Base-by-base conservation (phyloP, 2,888 invertebrate species). In the Chydorus sphaericus region DNA sequence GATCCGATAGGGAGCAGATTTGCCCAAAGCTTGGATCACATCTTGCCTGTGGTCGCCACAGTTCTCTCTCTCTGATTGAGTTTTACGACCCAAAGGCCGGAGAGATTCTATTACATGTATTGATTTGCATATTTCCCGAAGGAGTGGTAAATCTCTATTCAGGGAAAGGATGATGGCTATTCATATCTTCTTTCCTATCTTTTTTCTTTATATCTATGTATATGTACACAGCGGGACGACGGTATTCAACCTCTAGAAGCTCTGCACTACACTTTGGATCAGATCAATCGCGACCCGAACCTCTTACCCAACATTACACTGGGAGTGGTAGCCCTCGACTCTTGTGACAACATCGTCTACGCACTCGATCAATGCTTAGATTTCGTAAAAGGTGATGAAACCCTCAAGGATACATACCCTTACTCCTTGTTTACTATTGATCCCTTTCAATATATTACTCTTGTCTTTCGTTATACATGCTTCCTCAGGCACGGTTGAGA, bases 221-320 rank as follows among this genome's bases (percentile, higher is more conserved):
- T 37, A 54, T 61, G 59, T 4, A 77, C 77, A 44, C 76, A 81
- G 65, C 76, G 77, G 60, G 80, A 81, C 63, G 81, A 82, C 62
- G 82, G 83, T 16, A 75, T 83, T 58, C 82, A 82, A 64, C 73
- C 80, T 4, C 68, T 83, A 58, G 83, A 83, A 64, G 82, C 82
- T 2, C 76, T 83, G 74, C 67, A 82, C 4, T 82, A 76, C 68
- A 79, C 80, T 4, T 67, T 83, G 29, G 77, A 81, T 61, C 75
- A 76, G 62, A 80, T 82, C 58, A 83, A 83, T 68, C 69, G 68
- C 10, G 74, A 78, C 63, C 63, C 68, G 4, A 68, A 72, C 54
- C 65, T 82, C 8, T 68, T 81, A 53, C 80, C 80, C 1, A 80
- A 80, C 39, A 74, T 81, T 50, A 76, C 72, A 14, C 70, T 83